A percentile compares a stretch with the other conserved stretches of the same genome.
phyloP scores from a whole-genome alignment of 2,113 vertebrate genomes.

The Cettia cetti region DNA sequence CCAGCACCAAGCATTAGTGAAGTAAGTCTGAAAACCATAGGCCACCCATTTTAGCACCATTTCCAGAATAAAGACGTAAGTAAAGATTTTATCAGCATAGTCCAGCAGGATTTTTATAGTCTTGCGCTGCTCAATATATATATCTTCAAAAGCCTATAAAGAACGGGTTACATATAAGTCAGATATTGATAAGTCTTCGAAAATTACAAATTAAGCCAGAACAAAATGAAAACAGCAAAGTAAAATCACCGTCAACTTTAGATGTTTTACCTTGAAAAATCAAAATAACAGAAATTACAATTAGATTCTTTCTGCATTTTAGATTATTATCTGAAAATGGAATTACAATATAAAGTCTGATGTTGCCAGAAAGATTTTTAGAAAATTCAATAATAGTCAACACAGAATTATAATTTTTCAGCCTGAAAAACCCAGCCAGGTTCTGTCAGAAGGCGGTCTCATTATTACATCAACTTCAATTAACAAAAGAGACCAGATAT shows the following conservation, averaged over 20 bases:
- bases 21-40: conserved; percentile 95
- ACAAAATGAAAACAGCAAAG: not conserved
- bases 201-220: not conserved
- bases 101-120: conserved; percentile 86
- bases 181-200: not conserved
- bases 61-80: conserved; percentile 95
- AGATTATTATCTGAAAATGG: not conserved
- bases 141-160: conserved; percentile 92
- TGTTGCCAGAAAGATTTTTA: not conserved
- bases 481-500: not conserved
- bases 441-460: not conserved
- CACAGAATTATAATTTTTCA: not conserved
- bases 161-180: not conserved
- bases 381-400: not conserved
- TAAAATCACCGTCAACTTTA: not conserved
- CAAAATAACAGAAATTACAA: not conserved
- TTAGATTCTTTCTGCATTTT: not conserved
- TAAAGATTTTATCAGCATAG: conserved; percentile 95
- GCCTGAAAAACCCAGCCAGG: not conserved
- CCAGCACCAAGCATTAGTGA: conserved; percentile 99
- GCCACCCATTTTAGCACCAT: conserved; percentile 98
- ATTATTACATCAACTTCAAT: not conserved
- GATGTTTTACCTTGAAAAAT: not conserved
- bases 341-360: not conserved
- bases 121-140: conserved; percentile 85